phyloP scores from a whole-genome alignment of 1,140 invertebrate species.

The Euwallacea similis region DNA sequence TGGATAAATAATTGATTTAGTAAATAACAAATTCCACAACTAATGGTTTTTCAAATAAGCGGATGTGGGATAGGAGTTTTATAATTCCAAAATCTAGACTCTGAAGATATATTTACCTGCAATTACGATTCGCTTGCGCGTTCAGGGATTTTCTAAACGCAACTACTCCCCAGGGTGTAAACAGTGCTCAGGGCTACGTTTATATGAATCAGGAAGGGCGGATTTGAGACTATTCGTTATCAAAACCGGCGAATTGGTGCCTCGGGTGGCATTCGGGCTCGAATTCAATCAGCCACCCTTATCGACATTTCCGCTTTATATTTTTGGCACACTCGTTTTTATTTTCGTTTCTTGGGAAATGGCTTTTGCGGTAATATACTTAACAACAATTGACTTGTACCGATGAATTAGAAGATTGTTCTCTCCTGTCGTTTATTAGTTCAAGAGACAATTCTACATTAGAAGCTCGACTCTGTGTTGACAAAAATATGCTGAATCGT shows the following conservation, averaged over 20 bases:
- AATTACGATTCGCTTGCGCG: constrained; percentile 13
- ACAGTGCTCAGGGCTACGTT: constrained; percentile 13
- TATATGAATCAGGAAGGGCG: constrained; percentile 24
- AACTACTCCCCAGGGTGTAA: constrained; percentile 17
- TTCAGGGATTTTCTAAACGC: constrained; percentile 23
- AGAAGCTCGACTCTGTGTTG: too few species aligned
- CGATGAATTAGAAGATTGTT: too few species aligned
- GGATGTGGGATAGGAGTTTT: too few species aligned
- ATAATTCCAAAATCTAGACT: too few species aligned
- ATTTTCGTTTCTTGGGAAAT: too few species aligned
- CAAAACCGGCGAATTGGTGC: constrained; percentile 21
- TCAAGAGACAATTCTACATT: too few species aligned
- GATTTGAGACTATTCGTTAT: constrained; percentile 26
- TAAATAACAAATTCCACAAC: not conserved
- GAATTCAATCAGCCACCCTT: constrained; percentile 18
- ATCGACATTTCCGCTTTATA: not conserved
- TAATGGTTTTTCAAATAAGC: too few species aligned
- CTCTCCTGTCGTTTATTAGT: too few species aligned
- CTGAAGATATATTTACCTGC: not conserved
- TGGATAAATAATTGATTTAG: constrained; percentile 1
- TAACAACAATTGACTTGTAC: too few species aligned
- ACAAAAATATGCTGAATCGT: too few species aligned
- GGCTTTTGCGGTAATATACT: too few species aligned
- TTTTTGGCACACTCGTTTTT: too few species aligned
- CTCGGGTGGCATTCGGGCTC: constrained; percentile 11